Evolutionary conservation across 2,797 vertebrate species (phyloP).

Genomic region (Megaceryle alcyon): DNA sequence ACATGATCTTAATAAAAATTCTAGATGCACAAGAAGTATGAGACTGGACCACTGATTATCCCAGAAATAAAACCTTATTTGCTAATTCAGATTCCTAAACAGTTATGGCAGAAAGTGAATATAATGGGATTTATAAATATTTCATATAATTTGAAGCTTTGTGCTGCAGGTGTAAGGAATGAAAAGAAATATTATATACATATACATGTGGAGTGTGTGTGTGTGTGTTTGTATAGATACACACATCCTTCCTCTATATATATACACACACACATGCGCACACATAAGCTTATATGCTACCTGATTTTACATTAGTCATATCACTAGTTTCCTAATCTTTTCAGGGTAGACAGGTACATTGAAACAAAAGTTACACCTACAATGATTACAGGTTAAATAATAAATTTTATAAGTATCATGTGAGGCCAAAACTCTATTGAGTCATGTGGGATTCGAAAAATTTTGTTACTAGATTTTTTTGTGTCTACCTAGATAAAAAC

Average conservation of each 20-base stretch:
- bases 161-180: not conserved
- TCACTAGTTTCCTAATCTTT: not conserved
- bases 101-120: not conserved
- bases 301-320: not conserved
- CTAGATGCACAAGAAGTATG: not conserved
- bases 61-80: not conserved
- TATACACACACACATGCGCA: rapidly evolving
- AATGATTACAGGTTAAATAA: not conserved
- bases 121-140: not conserved
- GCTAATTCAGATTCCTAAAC: not conserved
- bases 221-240: too few relatives aligned
- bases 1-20: not conserved
- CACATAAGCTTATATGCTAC: not conserved
- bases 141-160: not conserved
- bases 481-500: not conserved
- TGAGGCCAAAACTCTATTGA: not conserved
- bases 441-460: not conserved
- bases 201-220: not conserved
- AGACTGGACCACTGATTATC: not conserved
- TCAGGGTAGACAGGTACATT: not conserved
- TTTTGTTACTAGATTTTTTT: not conserved
- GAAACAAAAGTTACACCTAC: not conserved
- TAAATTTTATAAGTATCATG: not conserved
- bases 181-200: not conserved
- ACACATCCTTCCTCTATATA: not conserved